phyloP scores from a whole-genome alignment of 2,113 vertebrate genomes.

The Cromileptes altivelis region DNA sequence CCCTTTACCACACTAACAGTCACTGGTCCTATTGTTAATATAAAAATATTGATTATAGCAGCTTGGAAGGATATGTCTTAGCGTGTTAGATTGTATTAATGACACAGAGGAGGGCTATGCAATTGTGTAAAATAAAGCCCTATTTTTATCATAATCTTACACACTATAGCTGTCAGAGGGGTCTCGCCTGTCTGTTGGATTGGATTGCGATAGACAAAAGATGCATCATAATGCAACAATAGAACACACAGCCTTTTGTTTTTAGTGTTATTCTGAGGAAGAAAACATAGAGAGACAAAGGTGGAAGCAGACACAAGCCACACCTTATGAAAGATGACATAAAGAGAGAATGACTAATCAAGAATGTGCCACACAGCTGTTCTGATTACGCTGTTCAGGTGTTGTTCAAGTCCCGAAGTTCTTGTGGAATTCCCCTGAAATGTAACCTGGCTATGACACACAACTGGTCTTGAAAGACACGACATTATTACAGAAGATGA shows the following conservation, averaged over 20 bases:
- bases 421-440: background rate
- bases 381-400: background rate
- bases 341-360: slow-evolving; percentile 1
- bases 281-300: background rate
- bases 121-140: background rate
- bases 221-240: background rate
- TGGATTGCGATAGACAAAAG: background rate
- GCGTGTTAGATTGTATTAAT: background rate
- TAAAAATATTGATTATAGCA: background rate
- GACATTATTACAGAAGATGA: background rate
- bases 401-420: background rate
- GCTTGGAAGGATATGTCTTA: background rate
- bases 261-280: background rate
- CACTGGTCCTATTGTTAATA: background rate
- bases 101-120: background rate
- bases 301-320: background rate
- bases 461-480: background rate
- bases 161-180: background rate
- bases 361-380: background rate
- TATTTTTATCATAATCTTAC: background rate
- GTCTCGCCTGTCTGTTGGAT: background rate
- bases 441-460: background rate
- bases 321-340: slow-evolving; percentile 30
- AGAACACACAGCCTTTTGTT: background rate
- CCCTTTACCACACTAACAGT: background rate